Percentiles rank a stretch among this genome's conserved stretches.
Conservation (phyloP, 1,140 invertebrate genomes). For the Drosophila tropicalis region DNA sequence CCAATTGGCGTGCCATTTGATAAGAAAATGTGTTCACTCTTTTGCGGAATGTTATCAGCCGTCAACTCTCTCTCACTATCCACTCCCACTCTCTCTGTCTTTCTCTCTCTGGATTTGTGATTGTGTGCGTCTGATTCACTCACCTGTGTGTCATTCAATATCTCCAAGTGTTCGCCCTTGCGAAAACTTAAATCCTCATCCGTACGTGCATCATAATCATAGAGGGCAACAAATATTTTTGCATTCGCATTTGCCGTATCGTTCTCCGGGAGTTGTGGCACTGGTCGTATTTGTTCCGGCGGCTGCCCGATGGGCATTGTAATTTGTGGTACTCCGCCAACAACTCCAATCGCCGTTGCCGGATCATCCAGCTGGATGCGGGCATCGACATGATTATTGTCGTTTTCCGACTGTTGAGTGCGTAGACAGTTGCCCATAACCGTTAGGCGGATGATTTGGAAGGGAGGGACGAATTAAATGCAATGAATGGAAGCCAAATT, state of each 20-base stretch:
- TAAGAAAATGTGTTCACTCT: neutral
- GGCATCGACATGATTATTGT: conserved; percentile 67
- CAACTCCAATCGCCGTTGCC: conserved; percentile 51
- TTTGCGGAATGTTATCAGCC: conserved; percentile 36
- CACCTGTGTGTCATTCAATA: conserved; percentile 97
- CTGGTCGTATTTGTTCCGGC: conserved; percentile 79
- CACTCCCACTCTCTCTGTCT: conserved; percentile 9
- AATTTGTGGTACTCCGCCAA: conserved; percentile 71
- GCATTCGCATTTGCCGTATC: conserved; percentile 88
- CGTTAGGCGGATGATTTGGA: neutral
- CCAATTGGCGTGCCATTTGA: conserved; percentile 14
- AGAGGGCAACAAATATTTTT: conserved; percentile 97
- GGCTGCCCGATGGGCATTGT: conserved; percentile 69
- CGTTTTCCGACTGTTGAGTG: conserved; percentile 77
- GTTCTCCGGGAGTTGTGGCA: conserved; percentile 85
- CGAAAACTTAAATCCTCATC: conserved; percentile 99
- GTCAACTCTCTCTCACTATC: neutral
- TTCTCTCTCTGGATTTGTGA: neutral
- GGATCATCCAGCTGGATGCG: conserved; percentile 71
- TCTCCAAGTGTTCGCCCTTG: conserved; percentile 99
- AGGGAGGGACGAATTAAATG: conserved; percentile 50
- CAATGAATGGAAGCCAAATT: conserved; percentile 72
- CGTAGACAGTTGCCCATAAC: conserved; percentile 82
- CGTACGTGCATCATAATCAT: conserved; percentile 99
- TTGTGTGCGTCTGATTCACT: conserved; percentile 52